Evolutionary conservation across 2,113 vertebrate genomes (phyloP).

Genomic region (rabbit (Oryctolagus cuniculus)): DNA sequence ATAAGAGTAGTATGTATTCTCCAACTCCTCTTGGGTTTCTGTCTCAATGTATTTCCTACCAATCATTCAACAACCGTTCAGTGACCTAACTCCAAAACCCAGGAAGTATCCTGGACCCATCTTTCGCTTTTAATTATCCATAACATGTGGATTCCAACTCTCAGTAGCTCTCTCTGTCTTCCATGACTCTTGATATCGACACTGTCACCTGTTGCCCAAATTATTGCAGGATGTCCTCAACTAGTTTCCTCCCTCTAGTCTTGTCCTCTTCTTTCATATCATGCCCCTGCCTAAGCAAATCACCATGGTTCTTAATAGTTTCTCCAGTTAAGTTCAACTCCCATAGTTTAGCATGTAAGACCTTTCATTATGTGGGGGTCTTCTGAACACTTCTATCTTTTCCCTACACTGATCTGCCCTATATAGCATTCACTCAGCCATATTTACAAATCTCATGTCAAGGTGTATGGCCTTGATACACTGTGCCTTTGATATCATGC

Average conservation of each 20-base stretch:
- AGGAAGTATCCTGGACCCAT: neutral
- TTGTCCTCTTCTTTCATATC: neutral
- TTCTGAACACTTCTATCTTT: neutral
- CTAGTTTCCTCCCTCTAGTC: neutral
- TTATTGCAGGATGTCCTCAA: neutral
- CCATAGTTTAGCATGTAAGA: neutral
- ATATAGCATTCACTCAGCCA: neutral
- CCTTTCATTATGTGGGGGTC: neutral
- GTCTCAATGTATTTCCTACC: neutral
- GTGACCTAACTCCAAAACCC: neutral
- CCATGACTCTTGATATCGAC: neutral
- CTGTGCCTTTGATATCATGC: neutral
- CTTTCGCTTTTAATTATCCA: neutral
- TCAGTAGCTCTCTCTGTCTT: neutral
- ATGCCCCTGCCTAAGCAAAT: neutral
- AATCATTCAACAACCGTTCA: neutral
- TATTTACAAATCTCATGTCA: neutral
- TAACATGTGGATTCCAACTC: neutral
- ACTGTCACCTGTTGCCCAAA: neutral
- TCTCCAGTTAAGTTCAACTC: neutral
- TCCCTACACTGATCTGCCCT: no score
- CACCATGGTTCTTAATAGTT: neutral
- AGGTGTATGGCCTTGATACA: neutral
- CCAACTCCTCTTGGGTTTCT: slow-evolving; percentile 7
- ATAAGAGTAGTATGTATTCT: neutral